Percentiles rank a stretch among this genome's conserved stretches.
Conservation (phyloP, 1,140 invertebrate species). For the Pentalonia nigronervosa region DNA sequence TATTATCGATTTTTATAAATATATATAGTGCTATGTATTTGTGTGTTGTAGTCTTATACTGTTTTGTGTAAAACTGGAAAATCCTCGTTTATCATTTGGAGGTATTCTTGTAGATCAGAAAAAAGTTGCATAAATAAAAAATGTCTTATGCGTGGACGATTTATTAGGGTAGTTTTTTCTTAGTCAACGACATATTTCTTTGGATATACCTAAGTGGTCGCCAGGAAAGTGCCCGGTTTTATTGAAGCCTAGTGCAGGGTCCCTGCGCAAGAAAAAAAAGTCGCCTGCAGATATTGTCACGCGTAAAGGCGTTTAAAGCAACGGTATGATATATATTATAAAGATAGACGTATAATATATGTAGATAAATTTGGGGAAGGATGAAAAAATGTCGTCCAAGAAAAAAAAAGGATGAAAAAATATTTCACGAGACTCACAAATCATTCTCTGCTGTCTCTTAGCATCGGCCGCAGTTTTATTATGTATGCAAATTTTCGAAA, state of each 20-base stretch:
- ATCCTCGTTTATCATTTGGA: conserved; percentile 27
- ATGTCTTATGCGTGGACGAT: conserved; percentile 33
- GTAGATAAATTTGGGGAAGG: conserved; percentile 35
- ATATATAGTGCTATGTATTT: background rate
- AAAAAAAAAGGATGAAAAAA: conserved; percentile 30
- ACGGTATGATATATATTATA: background rate
- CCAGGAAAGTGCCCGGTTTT: conserved; percentile 54
- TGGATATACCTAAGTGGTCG: conserved; percentile 43
- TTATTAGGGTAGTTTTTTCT: conserved; percentile 53
- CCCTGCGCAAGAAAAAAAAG: background rate
- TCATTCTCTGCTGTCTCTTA: conserved; percentile 48
- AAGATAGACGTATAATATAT: background rate
- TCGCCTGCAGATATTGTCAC: background rate
- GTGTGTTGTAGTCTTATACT: background rate
- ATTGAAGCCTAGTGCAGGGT: conserved; percentile 14
- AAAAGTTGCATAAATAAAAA: conserved; percentile 50
- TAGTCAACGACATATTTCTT: conserved; percentile 39
- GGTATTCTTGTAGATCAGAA: conserved; percentile 44
- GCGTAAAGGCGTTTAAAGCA: conserved; percentile 26
- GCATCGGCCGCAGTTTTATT: conserved; percentile 55
- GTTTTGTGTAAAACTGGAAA: conserved; percentile 34
- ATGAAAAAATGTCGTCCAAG: conserved; percentile 51
- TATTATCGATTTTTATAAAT: background rate
- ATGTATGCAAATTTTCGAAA: conserved; percentile 55
- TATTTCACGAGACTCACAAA: conserved; percentile 39